Base-by-base conservation (phyloP, 2,113 vertebrate genomes). In the Struthio camelus region DNA sequence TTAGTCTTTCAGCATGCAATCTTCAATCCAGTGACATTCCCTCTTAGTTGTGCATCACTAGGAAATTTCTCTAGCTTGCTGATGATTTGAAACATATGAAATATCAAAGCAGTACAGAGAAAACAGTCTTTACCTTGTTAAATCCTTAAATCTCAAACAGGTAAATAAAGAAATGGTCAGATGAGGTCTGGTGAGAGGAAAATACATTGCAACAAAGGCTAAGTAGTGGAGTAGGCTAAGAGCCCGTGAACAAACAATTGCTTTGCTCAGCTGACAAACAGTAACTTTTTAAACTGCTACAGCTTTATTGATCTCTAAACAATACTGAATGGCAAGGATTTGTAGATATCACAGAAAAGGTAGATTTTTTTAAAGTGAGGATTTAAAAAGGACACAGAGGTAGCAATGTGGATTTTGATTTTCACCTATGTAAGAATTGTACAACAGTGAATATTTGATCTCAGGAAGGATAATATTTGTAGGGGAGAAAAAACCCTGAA, bases 81-180 rank as follows among this genome's bases (percentile, higher is more conserved):
- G 12, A 30, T 64, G 1, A 59, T 81, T 78, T 76, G 61, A 89
- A 71, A 7, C 13, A n/a, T 59, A 19, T 25, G 34, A 87, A 76
- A 85, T 87, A 46, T 65, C 48, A 80, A 89, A 73, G 36, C 8
- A 46, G 15, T 10, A 87, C 84, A 82, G 10, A 42, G 56, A 62
- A 87, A 67, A 1, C 12, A 82, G 22, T 42, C 14, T 2, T 51
- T 50, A 1, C 5, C 71, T 22, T 87, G 16, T 58, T 71, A 75
- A 85, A 79, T 64, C 64, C 40, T 67, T 82, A 89, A 90, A 92
- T 65, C 72, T 61, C 19, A 85, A n/a, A 82, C 61, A 85, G 65
- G 44, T 69, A 95, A 82, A 40, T 76, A 93, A 92, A 66, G 17
- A 93, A 92, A 66, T 14, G 53, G 83, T 66, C 76, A 90, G 87